Evolutionary conservation across 1,140 invertebrate genomes (phyloP).

Genomic region (Platorchestia sp.): DNA sequence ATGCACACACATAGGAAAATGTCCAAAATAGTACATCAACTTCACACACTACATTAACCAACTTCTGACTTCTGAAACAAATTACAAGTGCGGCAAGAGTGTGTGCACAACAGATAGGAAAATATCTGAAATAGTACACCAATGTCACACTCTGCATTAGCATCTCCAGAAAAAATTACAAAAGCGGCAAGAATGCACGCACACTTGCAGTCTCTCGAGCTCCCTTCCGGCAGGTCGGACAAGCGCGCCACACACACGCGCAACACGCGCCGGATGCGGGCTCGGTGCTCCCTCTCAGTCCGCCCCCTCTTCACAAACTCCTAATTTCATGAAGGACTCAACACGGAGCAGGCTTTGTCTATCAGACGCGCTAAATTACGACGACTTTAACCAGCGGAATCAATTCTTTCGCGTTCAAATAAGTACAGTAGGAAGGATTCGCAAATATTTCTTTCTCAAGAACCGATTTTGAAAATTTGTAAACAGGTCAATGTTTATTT

Average conservation of each 20-base stretch:
- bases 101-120: no score
- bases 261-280: slow-evolving; percentile 2
- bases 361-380: not conserved
- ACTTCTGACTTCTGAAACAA: no score
- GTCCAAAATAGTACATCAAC: no score
- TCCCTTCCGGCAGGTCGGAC: not conserved
- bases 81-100: no score
- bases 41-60: no score
- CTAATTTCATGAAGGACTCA: not conserved
- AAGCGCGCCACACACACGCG: not conserved
- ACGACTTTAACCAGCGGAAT: not conserved
- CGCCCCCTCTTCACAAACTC: not conserved
- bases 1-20: not conserved
- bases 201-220: no score
- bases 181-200: not conserved
- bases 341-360: not conserved
- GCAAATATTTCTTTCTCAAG: not conserved
- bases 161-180: not conserved
- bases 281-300: not conserved
- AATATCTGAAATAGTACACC: not conserved
- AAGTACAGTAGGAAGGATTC: not conserved
- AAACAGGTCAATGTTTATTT: no score
- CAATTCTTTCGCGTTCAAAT: not conserved
- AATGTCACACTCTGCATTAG: not conserved
- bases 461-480: not conserved